Conservation (phyloP, 2,113 vertebrate genomes). For the Halichoerus grypus region DNA sequence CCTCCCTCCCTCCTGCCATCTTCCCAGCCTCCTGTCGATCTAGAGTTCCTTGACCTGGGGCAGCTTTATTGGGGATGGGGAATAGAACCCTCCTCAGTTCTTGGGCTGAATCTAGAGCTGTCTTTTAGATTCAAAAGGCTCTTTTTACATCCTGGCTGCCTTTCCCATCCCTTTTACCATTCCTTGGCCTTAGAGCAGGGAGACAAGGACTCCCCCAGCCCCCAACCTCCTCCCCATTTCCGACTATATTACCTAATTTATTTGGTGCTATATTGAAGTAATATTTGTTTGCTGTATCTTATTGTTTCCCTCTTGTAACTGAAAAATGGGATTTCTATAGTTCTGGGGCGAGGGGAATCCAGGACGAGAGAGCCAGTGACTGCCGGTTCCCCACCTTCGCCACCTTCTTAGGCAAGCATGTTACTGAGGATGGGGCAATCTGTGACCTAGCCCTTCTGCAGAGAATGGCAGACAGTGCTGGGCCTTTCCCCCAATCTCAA, state of each 20-base stretch:
- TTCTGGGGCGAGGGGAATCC: neutral
- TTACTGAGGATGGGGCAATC: neutral
- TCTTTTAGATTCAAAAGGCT: conserved; percentile 33
- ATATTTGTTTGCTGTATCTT: conserved; percentile 80
- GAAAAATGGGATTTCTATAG: neutral
- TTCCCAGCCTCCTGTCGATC: neutral
- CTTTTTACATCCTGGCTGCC: conserved; percentile 8
- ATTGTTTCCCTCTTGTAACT: conserved; percentile 36
- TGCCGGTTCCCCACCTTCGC: neutral
- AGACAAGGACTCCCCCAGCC: neutral
- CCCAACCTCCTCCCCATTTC: neutral
- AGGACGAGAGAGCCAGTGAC: neutral
- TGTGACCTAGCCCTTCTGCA: neutral
- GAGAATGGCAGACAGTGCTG: neutral
- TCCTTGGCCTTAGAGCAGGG: conserved; percentile 54
- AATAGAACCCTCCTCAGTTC: conserved; percentile 2
- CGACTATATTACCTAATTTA: conserved; percentile 72
- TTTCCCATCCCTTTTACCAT: neutral
- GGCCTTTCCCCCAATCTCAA: neutral
- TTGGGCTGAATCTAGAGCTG: conserved; percentile 33
- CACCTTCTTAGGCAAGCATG: neutral
- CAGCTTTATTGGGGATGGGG: neutral
- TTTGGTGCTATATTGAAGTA: conserved; percentile 82
- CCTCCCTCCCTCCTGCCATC: conserved; percentile 21
- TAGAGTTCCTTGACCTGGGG: neutral